Evolutionary conservation across 2,888 invertebrate genomes (phyloP), one percentile per base, ranked within the genome.

Genomic region (Spicauda simplicius): DNA sequence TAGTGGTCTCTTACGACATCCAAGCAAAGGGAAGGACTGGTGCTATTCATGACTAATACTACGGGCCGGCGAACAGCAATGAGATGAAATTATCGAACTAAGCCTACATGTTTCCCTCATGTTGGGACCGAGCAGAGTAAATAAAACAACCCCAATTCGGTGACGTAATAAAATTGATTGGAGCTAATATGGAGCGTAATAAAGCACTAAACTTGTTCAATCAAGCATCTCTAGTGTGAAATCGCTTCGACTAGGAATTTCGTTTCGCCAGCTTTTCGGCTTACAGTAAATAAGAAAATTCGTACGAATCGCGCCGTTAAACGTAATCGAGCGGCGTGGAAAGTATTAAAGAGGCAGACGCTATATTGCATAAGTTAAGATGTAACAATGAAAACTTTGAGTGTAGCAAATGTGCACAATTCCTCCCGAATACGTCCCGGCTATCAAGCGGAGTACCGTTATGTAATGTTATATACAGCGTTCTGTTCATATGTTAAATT

Each of bases 301-400:
- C 86, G 85, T 88, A 86, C 84, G 86, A 84, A 89, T 84, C 83
- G 84, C 82, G 88, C 85, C 87, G 90, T 92, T 91, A 92, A 91
- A 87, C 81, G 90, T 89, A 92, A 93, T 93, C 92, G 92, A 91
- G 89, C 91, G 90, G 85, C 84, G 82, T 84, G 84, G 86, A 91
- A 93, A 91, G 92, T 91, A 91, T 91, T 90, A 91, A 90, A 88
- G 88, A 88, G 88, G 88, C 88, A 86, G 86, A 88, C 88, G 87
- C 84, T 88, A 90, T 91, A 92, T 91, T 91, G 91, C 91, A 88
- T 89, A 92, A 92, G 91, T 92, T 92, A 84, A 86, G 89, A 88
- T 88, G 88, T 91, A 84, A 90, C 90, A 91, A 86, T 91, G 91
- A 84, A 91, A 92, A 91, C 85, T 91, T 91, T 84, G 87, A 83